Conservation (phyloP, 2,888 invertebrate species). For the Caenorhabditis doughertyi region DNA sequence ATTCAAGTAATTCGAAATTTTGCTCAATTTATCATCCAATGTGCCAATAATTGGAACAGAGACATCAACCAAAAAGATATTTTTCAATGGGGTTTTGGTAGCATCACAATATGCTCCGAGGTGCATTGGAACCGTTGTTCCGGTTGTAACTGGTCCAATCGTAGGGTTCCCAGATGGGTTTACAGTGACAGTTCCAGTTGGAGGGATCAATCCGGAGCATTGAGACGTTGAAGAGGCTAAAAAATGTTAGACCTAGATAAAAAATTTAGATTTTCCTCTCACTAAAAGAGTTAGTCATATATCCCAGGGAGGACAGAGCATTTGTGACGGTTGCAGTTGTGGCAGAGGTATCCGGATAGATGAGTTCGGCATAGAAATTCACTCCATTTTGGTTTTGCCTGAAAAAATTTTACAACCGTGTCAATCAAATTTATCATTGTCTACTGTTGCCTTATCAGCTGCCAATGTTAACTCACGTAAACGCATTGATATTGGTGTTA, state of each 20-base stretch:
- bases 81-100: conserved; percentile 14
- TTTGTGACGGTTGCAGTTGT: conserved; percentile 7
- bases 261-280: neutral
- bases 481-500: conserved; percentile 46
- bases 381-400: conserved; percentile 51
- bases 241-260: neutral
- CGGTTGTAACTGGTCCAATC: neutral
- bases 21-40: conserved; percentile 44
- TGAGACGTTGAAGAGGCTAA: conserved; percentile 49
- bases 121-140: conserved; percentile 12
- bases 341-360: conserved; percentile 28
- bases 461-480: conserved; percentile 21
- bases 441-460: neutral
- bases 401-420: conserved; percentile 4
- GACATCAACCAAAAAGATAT: conserved; percentile 59
- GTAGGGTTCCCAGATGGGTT: conserved; percentile 8
- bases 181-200: neutral
- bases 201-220: conserved; percentile 47
- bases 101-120: conserved; percentile 43
- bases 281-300: conserved; percentile 39
- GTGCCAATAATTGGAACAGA: conserved; percentile 60
- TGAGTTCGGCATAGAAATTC: conserved; percentile 49
- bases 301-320: conserved; percentile 31
- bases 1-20: conserved; percentile 30
- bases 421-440: neutral